phyloP scores from a whole-genome alignment of 64 coral and sea anemone species.

The Porites lutea region DNA sequence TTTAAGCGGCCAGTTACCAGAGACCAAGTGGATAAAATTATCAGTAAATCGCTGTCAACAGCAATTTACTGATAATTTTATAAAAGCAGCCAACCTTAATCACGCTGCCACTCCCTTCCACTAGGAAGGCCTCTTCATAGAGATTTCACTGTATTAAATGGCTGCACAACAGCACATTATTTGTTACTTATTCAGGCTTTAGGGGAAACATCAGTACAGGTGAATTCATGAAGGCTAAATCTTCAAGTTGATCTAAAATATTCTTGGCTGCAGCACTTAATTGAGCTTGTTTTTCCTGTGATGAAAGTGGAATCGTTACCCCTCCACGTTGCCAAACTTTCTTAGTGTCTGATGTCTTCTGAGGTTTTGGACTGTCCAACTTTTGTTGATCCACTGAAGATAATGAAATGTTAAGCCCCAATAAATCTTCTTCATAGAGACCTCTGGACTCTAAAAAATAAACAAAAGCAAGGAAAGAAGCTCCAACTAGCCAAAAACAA shows the following conservation, averaged over 20 bases:
- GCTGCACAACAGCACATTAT: not conserved
- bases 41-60: too few species aligned
- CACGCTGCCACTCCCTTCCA: too few species aligned
- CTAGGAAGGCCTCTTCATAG: too few species aligned
- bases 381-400: slow-evolving; percentile 20
- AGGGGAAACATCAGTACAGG: slow-evolving; percentile 97
- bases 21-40: too few species aligned
- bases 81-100: too few species aligned
- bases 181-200: slow-evolving; percentile 56
- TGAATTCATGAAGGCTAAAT: slow-evolving; percentile 94
- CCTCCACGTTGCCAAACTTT: slow-evolving; percentile 83
- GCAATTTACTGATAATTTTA: too few species aligned
- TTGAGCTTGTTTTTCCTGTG: slow-evolving; percentile 31
- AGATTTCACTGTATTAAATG: too few species aligned
- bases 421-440: slow-evolving; percentile 81
- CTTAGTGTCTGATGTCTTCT: slow-evolving; percentile 24
- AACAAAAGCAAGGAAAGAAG: too few species aligned
- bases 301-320: slow-evolving; percentile 69
- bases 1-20: too few species aligned
- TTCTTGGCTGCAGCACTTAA: slow-evolving; percentile 74
- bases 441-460: slow-evolving; percentile 65
- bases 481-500: not conserved
- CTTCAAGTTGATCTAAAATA: slow-evolving; percentile 80
- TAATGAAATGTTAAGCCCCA: slow-evolving; percentile 82
- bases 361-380: slow-evolving; percentile 6